These are phyloP conservation scores for Sparus aurata DNA, from an alignment of 2,797 vertebrate genomes.

Conservation along the genomic window DNA sequence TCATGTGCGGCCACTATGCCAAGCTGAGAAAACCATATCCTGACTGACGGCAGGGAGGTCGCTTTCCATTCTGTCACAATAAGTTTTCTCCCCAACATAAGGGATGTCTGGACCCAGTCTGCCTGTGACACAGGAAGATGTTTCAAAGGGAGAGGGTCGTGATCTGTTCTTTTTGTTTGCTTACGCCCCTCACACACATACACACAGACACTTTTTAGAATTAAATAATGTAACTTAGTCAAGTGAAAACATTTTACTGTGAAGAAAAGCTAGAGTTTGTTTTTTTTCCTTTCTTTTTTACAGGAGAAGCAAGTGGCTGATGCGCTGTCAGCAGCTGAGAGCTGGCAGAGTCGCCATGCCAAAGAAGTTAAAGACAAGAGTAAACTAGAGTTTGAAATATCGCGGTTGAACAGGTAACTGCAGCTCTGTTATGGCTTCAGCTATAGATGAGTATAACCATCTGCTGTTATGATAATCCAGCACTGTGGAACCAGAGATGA, in stretches of 20 bases:
- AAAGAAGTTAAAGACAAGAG: slow-evolving; percentile 89
- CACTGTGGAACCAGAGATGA: background rate
- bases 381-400: slow-evolving; percentile 88
- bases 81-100: too few relatives aligned
- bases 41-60: too few relatives aligned
- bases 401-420: slow-evolving; percentile 88
- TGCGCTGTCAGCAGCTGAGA: slow-evolving; percentile 85
- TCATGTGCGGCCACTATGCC: too few relatives aligned
- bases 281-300: background rate
- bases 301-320: slow-evolving; percentile 90
- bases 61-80: too few relatives aligned
- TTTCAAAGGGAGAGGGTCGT: too few relatives aligned
- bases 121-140: too few relatives aligned
- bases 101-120: too few relatives aligned
- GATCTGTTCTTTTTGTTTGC: background rate
- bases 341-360: slow-evolving; percentile 87
- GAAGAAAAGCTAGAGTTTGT: background rate
- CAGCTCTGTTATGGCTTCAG: background rate
- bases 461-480: background rate
- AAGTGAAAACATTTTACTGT: background rate
- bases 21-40: too few relatives aligned
- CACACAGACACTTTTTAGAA: background rate
- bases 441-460: background rate
- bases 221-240: background rate
- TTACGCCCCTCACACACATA: background rate